Base-by-base conservation (phyloP, 1,140 invertebrate genomes). In the Goniozus legneri region DNA sequence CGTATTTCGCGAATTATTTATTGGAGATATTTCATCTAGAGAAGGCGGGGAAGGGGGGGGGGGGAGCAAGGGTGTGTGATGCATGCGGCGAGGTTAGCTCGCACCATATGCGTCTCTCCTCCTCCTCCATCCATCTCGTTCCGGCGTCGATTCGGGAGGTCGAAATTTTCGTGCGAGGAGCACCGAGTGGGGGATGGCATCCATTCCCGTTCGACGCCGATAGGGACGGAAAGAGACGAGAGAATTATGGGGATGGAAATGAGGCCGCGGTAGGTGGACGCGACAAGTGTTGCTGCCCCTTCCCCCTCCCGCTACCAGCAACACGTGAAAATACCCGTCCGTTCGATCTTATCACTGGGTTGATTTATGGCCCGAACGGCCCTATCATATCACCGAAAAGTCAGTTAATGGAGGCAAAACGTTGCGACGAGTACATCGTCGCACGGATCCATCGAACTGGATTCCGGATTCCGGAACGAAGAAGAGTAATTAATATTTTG, bases 391-490 rank as follows among this genome's bases (percentile, higher is more conserved):
- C n/a, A n/a, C 43, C 48, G 55, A 58, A 70, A 71, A 71, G 69
- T n/a, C n/a, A 69, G 65, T 71, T 70, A 66, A 71, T 70, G 66
- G 67, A 66, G 60, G 65, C 63, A 69, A 70, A 70, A 65, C 67
- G 67, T 60, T 60, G 56, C 50, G 37, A 54, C 42, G 56, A 58
- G 35, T 37, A 61, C 60, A n/a, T n/a, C n/a, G n/a, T n/a, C n/a
- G n/a, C 60, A 67, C 66, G 60, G 66, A 66, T 69, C 65, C 63
- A 68, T 70, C 57, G n/a, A n/a, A n/a, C 12, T n/a, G 13, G 18
- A 40, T 27, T 27, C 15, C 31, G 24, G 12, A 38, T 27, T 22
- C 21, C 8, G 14, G 31, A 27, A 13, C 21, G 13, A 27, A 21
- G 38, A 40, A 27, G 38, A 40, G 31, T 40, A 40, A 40, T 40